Conservation (phyloP, 1,140 invertebrate species). For the Holcopasites calliopsidis region DNA sequence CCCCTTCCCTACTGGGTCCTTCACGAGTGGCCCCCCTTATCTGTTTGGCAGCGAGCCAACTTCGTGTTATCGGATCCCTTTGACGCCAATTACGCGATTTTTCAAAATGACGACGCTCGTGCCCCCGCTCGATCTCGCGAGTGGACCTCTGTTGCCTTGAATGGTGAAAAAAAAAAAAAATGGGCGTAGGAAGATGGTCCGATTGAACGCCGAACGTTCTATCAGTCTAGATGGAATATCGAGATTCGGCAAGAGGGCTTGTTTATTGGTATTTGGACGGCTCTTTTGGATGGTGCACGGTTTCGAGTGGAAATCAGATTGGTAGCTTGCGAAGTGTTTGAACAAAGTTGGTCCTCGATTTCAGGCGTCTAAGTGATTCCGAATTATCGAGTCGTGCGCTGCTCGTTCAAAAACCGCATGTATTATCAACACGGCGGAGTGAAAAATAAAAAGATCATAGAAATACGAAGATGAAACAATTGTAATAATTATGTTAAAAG, state of each 20-base stretch:
- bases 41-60: slow-evolving; percentile 51
- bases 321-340: neutral
- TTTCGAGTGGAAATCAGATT: neutral
- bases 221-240: neutral
- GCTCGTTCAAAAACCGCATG: no score
- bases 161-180: neutral
- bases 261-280: neutral
- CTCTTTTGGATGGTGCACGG: neutral
- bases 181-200: neutral
- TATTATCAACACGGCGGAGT: no score
- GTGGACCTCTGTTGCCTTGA: neutral
- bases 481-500: no score
- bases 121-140: neutral
- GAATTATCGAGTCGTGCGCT: no score
- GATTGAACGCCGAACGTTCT: neutral
- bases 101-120: slow-evolving; percentile 45
- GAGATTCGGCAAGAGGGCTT: neutral
- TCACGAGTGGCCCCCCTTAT: slow-evolving; percentile 43
- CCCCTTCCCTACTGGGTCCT: slow-evolving; percentile 19
- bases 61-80: slow-evolving; percentile 58
- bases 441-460: no score
- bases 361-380: no score
- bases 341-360: no score
- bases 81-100: slow-evolving; percentile 64
- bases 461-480: no score